Percentiles rank a stretch among this genome's conserved stretches.
These are phyloP conservation scores for Leucania comma DNA, from an alignment of 2,888 invertebrate species.

Conservation along the genomic window DNA sequence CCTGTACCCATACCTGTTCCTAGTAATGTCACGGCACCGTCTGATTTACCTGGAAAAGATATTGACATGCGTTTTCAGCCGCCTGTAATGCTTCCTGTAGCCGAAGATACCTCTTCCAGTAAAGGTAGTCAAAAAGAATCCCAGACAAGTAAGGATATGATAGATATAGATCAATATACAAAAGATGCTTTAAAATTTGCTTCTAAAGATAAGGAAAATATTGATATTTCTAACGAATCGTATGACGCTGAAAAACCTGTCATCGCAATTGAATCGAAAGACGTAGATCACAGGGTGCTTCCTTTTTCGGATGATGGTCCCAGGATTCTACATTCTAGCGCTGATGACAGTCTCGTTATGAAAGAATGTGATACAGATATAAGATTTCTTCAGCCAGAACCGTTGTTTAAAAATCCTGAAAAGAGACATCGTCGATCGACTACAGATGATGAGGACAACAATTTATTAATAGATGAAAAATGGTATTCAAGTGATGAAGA, in stretches of 20 bases:
- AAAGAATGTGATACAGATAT: constrained; percentile 87
- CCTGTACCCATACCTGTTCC: constrained; percentile 76
- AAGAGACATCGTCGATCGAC: constrained; percentile 87
- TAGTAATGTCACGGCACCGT: constrained; percentile 70
- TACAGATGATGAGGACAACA: constrained; percentile 91
- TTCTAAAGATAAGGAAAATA: constrained; percentile 87
- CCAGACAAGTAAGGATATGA: constrained; percentile 81
- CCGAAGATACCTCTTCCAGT: constrained; percentile 69
- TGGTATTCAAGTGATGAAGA: constrained; percentile 96
- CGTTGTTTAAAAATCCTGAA: constrained; percentile 85
- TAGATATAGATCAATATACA: constrained; percentile 89
- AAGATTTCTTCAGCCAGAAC: constrained; percentile 86
- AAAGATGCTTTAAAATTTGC: constrained; percentile 89
- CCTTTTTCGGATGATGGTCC: constrained; percentile 82
- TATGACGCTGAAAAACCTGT: constrained; percentile 78
- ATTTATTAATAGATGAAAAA: constrained; percentile 91
- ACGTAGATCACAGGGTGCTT: constrained; percentile 88
- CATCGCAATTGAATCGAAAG: constrained; percentile 80
- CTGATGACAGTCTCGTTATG: constrained; percentile 69
- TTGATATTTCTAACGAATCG: constrained; percentile 83
- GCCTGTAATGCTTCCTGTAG: constrained; percentile 64
- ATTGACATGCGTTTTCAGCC: constrained; percentile 88
- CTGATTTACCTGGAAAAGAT: constrained; percentile 86
- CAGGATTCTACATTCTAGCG: constrained; percentile 68
- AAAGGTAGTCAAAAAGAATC: constrained; percentile 72